A percentile compares a stretch with the other conserved stretches of the same genome.
Conservation (phyloP, 1,140 invertebrate genomes). For the Halyomorpha halys region DNA sequence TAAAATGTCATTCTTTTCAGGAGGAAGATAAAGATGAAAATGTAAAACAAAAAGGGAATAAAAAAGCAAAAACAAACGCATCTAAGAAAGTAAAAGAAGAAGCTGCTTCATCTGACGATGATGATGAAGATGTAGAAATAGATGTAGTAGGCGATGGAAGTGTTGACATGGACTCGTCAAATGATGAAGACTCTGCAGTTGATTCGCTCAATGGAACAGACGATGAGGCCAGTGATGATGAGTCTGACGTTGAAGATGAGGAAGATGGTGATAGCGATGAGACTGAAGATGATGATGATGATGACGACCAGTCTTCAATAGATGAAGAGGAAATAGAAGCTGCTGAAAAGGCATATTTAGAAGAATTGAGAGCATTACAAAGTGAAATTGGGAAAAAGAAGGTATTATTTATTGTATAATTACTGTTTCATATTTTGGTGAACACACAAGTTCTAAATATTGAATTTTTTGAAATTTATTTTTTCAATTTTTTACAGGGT, state of each 20-base stretch:
- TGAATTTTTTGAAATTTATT: no score
- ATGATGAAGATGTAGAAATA: no score
- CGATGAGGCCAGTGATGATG: not conserved
- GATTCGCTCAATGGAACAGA: not conserved
- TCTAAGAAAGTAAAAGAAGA: not conserved
- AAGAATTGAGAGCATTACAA: not conserved
- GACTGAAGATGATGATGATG: constrained; percentile 10
- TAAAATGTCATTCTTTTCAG: no score
- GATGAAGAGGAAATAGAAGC: constrained; percentile 31
- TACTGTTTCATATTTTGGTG: no score
- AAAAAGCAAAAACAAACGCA: not conserved
- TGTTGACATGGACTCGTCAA: not conserved
- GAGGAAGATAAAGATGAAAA: constrained; percentile 21
- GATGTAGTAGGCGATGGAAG: not conserved
- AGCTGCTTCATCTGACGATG: not conserved
- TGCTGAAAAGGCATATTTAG: constrained; percentile 25
- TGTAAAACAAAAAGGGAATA: not conserved
- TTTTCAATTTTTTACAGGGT: no score
- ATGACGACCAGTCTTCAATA: constrained; percentile 3
- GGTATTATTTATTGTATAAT: not conserved
- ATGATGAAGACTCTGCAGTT: not conserved
- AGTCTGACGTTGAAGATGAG: constrained; percentile 5
- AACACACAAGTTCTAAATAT: no score
- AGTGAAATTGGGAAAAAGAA: not conserved
- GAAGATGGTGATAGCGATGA: constrained; percentile 13